Evolutionary conservation across 2,113 vertebrate species (phyloP).

Genomic region (Sterrhoptilus dennistouni): DNA sequence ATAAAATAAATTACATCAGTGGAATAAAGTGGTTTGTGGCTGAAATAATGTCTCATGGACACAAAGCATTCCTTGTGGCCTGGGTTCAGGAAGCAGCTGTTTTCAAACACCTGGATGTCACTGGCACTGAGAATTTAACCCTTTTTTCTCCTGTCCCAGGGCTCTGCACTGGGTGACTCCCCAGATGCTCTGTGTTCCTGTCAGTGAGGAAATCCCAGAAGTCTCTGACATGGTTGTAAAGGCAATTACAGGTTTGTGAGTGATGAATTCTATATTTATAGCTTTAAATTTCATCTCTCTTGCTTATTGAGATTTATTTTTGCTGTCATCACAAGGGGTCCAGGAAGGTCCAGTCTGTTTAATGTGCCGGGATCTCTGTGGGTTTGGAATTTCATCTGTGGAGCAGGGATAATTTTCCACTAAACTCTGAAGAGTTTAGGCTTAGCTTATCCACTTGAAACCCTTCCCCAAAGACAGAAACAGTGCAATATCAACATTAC

Average conservation of each 20-base stretch:
- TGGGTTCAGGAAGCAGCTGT: neutral
- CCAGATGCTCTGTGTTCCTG: constrained; percentile 94
- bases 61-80: neutral
- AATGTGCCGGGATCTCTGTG: neutral
- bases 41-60: neutral
- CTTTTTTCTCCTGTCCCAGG: constrained; percentile 59
- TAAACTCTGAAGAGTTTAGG: neutral
- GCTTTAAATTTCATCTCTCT: neutral
- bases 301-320: neutral
- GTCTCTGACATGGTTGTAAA: constrained; percentile 95
- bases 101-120: neutral
- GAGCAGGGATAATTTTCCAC: neutral
- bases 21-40: neutral
- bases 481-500: neutral
- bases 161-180: constrained; percentile 96
- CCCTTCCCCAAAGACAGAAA: neutral
- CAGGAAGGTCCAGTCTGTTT: neutral
- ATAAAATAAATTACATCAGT: constrained; percentile 11
- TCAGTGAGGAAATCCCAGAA: constrained; percentile 93
- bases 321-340: neutral
- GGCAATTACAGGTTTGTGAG: constrained; percentile 91
- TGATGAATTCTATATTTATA: neutral
- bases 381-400: neutral
- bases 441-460: neutral
- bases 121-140: neutral